phyloP scores from a whole-genome alignment of 1,140 invertebrate genomes.

The Piezodorus guildinii region DNA sequence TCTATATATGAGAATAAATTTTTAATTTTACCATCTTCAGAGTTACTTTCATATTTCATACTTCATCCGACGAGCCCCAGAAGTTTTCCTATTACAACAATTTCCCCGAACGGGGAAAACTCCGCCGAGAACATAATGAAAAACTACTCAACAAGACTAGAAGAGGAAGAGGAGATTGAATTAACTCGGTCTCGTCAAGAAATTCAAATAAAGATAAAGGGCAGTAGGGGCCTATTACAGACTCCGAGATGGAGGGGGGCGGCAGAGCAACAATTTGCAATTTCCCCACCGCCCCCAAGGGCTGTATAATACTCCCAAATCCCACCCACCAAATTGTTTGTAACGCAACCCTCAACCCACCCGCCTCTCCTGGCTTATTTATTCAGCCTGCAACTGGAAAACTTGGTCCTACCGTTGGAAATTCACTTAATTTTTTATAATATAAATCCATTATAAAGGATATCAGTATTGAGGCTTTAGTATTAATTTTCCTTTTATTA shows the following conservation, averaged over 20 bases:
- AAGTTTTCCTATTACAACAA: no score
- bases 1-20: no score
- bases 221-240: constrained; percentile 1
- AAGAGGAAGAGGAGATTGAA: constrained; percentile 12
- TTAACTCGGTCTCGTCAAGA: constrained; percentile 13
- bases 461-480: no score
- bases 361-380: constrained; percentile 7
- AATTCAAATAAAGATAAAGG: constrained; percentile 16
- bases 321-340: constrained; percentile 23
- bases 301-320: constrained; percentile 19
- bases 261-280: constrained; percentile 21
- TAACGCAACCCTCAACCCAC: constrained; percentile 15
- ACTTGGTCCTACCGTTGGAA: neutral
- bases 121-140: no score
- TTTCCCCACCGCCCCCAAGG: constrained; percentile 19
- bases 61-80: no score
- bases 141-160: neutral
- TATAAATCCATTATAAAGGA: no score
- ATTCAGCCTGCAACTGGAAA: constrained; percentile 7
- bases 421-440: neutral
- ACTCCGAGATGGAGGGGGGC: neutral
- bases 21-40: no score
- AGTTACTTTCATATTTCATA: no score
- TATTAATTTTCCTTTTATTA: no score
- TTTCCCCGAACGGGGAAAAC: no score